phyloP scores from a whole-genome alignment of 2,797 vertebrate genomes.

The Chelidonichthys spinosus region DNA sequence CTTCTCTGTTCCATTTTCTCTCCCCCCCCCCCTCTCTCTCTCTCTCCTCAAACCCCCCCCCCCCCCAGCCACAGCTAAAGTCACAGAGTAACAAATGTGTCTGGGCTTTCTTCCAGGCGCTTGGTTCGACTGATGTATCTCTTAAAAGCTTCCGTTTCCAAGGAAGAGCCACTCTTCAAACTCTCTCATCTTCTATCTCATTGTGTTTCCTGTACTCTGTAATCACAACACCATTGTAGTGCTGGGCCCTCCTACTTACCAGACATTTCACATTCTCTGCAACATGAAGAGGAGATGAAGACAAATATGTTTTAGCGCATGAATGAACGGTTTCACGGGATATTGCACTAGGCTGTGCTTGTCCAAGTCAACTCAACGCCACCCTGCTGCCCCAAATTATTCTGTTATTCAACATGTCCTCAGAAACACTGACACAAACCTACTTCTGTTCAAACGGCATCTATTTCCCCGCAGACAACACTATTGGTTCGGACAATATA shows the following conservation, averaged over 20 bases:
- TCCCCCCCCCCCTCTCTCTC: neutral
- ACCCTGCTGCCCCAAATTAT: constrained; percentile 14
- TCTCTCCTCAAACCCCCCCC: too few relatives aligned
- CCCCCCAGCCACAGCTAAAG: constrained; percentile 65
- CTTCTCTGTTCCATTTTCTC: constrained; percentile 31
- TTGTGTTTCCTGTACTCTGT: constrained; percentile 55
- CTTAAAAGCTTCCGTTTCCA: constrained; percentile 74
- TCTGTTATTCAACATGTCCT: constrained; percentile 44
- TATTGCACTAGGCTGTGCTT: neutral
- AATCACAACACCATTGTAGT: constrained; percentile 35
- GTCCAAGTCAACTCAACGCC: constrained; percentile 18
- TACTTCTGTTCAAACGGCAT: constrained; percentile 37
- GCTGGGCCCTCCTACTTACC: constrained; percentile 25
- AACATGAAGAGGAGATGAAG: constrained; percentile 19
- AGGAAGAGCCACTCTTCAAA: constrained; percentile 58
- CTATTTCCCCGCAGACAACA: constrained; percentile 8
- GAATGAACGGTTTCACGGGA: constrained; percentile 7
- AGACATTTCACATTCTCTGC: constrained; percentile 21
- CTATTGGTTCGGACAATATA: too few relatives aligned
- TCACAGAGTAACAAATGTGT: constrained; percentile 59
- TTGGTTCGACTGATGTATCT: constrained; percentile 59
- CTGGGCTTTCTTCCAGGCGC: constrained; percentile 66
- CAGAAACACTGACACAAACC: constrained; percentile 47
- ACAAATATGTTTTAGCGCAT: constrained; percentile 8
- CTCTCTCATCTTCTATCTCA: constrained; percentile 43